Base-by-base conservation (phyloP, 2,113 vertebrate genomes). In the Tauraco erythrolophus region DNA sequence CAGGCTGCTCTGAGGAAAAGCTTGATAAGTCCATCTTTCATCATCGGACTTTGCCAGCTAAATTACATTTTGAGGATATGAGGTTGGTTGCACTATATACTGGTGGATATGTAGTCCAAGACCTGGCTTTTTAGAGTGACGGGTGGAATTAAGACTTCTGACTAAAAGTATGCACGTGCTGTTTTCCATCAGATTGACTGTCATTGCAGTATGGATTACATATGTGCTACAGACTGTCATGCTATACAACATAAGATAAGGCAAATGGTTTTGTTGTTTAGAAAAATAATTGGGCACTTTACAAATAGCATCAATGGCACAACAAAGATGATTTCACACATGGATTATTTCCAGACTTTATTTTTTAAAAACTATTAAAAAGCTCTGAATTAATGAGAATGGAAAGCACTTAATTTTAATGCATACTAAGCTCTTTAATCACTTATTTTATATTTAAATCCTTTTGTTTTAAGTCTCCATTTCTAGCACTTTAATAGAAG, bases 401-500 rank as follows among this genome's bases (percentile, higher is more conserved):
- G 48, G 92, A 88, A 97, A 97, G 95, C 88, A 96, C 94, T 97
- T 95, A 88, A 85, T 95, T 98, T 96, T 92, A 84, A 91, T 94
- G 94, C 86, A 84, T 96, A 96, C 41, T 91, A 78, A 95, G 76
- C 70, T 97, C 69, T 97, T 95, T 96, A 97, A 90, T 95, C 92
- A 94, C 93, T 97, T 97, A 68, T 90, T 96, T 97, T 91, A 8
- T 97, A 72, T 93, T 97, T 97, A 96, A 95, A 85, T 94, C 66
- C 90, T 94, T 97, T 97, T 97, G 78, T 86, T 95, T 97, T 95
- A 85, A 89, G 93, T 97, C 93, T 97, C 94, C 90, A 86, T 96
- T 97, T 96, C 89, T 97, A 96, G 97, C 97, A 98, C 98, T 98
- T 97, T 98, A 98, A 81, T 95, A 94, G 90, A 94, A 96, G 79